Base-by-base conservation (phyloP, 2,797 vertebrate genomes). In the Semaprochilodus insignis region DNA sequence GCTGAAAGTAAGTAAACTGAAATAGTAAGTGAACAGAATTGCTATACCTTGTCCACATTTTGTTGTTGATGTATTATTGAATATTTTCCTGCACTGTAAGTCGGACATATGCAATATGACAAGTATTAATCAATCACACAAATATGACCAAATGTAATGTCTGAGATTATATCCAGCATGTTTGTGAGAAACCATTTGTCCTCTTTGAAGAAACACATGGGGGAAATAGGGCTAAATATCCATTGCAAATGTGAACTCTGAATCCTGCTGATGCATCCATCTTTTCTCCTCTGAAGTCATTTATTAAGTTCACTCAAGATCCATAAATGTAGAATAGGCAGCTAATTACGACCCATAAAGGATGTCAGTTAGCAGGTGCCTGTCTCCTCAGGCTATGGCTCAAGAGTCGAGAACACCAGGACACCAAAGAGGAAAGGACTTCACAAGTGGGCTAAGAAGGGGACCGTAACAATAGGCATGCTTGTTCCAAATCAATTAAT, bases 211-310 rank as follows among this genome's bases (percentile, higher is more conserved):
- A 66, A 27, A 44, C 66, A 48, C 55, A 69, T 40, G 66, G 36
- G 51, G 21, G 19, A 25, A 80, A 77, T 60, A n/a, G 34, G 57
- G 15, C 15, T 2, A 51, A 81, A 85, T 85, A 55, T 84, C 77
- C 80, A 85, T 77, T 83, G 82, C 69, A 78, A 81, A 87, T 86
- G 70, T 84, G 75, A 82, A 77, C 85, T 69, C 83, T 74, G 75
- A 80, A 76, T 86, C 75, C 77, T 81, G 80, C 74, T 79, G 85
- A 87, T 81, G 59, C 81, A 34, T 57, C 83, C 81, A 78, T 74
- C 40, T 79, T 73, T 83, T 66, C 71, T 77, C 59, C 54, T 52
- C 71, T 75, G 52, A 65, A 78, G 51, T 77, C 62, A 78, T 75
- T 83, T 62, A 74, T 85, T 65, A 71, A 48, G 63, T 66, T 65